Evolutionary conservation across 1,140 invertebrate genomes (phyloP).

Genomic region (Zaprionus tsacasi): DNA sequence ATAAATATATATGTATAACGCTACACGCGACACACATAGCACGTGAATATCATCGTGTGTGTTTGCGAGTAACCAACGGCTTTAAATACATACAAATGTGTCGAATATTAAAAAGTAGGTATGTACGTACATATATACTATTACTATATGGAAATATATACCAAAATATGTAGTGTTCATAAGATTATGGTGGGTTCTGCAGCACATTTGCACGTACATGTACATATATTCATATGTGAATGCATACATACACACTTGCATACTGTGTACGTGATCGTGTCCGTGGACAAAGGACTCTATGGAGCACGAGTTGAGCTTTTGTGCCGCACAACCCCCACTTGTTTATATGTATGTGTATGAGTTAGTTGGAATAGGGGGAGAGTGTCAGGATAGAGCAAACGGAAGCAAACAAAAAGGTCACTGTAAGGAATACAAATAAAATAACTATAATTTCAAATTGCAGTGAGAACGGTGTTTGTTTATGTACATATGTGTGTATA

Average conservation of each 20-base stretch:
- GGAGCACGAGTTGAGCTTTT: no score
- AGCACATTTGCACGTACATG: not conserved
- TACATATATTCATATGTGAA: not conserved
- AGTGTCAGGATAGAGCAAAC: not conserved
- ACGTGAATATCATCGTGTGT: not conserved
- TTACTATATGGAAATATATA: not conserved
- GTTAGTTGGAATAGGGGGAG: not conserved
- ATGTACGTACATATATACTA: no score
- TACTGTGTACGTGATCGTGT: not conserved
- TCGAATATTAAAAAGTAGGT: not conserved
- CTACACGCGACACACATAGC: slow-evolving; percentile 3
- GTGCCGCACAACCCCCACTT: no score
- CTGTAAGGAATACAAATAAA: not conserved
- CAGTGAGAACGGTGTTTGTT: not conserved
- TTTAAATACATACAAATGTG: not conserved
- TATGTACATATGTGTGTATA: no score
- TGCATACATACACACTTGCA: not conserved
- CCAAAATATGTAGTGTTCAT: not conserved
- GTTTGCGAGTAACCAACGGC: not conserved
- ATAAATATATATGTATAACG: slow-evolving; percentile 24
- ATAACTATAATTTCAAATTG: not conserved
- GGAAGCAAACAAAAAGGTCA: not conserved
- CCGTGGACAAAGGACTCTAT: no score
- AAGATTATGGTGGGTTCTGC: not conserved
- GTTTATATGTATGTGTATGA: not conserved